These are phyloP conservation scores for Axea sp. DNA, from an alignment of 2,888 invertebrate species.

Conservation along the genomic window DNA sequence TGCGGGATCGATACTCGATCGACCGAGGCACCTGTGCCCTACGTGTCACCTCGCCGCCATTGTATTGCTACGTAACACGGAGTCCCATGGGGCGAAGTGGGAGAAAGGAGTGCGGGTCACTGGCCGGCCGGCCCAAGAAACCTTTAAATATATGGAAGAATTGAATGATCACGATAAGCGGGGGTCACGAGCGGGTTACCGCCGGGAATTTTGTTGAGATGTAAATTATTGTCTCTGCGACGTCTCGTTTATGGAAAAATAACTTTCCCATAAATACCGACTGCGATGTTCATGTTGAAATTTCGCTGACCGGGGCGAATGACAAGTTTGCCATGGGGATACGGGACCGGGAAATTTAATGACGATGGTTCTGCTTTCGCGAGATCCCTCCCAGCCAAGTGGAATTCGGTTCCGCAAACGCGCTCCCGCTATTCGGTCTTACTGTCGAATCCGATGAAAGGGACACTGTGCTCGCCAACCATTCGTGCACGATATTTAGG, in stretches of 20 bases:
- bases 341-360: slow-evolving; percentile 38
- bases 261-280: slow-evolving; percentile 50
- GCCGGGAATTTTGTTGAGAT: slow-evolving; percentile 76
- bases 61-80: slow-evolving; percentile 57
- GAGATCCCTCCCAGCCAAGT: background rate
- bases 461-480: too few species aligned
- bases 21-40: slow-evolving; percentile 76
- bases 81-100: slow-evolving; percentile 33
- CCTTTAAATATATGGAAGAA: slow-evolving; percentile 79
- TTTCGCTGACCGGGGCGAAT: slow-evolving; percentile 34
- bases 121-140: slow-evolving; percentile 61
- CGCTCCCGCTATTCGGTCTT: too few species aligned
- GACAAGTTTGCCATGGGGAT: slow-evolving; percentile 38
- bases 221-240: slow-evolving; percentile 74
- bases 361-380: slow-evolving; percentile 15
- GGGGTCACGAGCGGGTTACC: slow-evolving; percentile 73
- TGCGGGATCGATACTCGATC: slow-evolving; percentile 75
- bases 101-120: slow-evolving; percentile 35
- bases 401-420: slow-evolving; percentile 8
- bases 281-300: slow-evolving; percentile 46
- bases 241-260: slow-evolving; percentile 59
- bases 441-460: too few species aligned
- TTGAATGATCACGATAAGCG: slow-evolving; percentile 76
- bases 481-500: too few species aligned
- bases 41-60: slow-evolving; percentile 69